Conservation (phyloP, 2,797 vertebrate genomes). For the Sebastes flavidus region DNA sequence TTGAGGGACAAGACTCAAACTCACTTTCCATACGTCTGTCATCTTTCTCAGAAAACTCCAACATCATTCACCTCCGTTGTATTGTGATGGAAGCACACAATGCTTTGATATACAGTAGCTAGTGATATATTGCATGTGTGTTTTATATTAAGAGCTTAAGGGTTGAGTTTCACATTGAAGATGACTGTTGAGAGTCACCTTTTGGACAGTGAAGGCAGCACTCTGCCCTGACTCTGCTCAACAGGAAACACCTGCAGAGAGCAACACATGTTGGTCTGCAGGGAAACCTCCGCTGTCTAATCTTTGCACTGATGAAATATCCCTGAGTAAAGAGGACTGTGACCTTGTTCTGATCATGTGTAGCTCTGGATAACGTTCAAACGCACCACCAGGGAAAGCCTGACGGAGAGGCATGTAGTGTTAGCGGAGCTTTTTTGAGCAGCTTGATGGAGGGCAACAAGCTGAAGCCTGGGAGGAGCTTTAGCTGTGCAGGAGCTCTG, state of each 20-base stretch:
- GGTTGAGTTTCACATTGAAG: constrained; percentile 40
- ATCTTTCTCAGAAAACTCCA: constrained; percentile 6
- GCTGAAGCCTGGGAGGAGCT: constrained; percentile 21
- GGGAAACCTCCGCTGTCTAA: constrained; percentile 32
- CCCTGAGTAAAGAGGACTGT: constrained; percentile 31
- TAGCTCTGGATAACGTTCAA: constrained; percentile 63
- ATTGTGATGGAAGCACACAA: constrained; percentile 4
- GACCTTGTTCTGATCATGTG: constrained; percentile 46
- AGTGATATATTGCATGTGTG: constrained; percentile 24
- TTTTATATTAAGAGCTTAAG: constrained; percentile 51
- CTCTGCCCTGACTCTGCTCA: constrained; percentile 45
- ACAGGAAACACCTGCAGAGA: constrained; percentile 77
- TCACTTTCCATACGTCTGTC: neutral
- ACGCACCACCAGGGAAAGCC: constrained; percentile 18
- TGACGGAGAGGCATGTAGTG: constrained; percentile 28
- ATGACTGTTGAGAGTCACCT: constrained; percentile 50
- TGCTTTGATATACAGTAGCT: constrained; percentile 55
- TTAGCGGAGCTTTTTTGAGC: constrained; percentile 13
- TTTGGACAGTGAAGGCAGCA: constrained; percentile 44
- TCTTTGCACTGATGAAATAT: constrained; percentile 49
- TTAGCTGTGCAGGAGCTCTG: constrained; percentile 11
- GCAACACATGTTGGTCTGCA: constrained; percentile 47
- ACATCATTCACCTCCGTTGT: neutral
- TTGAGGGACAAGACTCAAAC: constrained; percentile 15
- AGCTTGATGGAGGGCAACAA: constrained; percentile 16